These are phyloP conservation scores for Recurvirostra avosetta DNA, from an alignment of 2,113 vertebrate genomes.

Conservation along the genomic window DNA sequence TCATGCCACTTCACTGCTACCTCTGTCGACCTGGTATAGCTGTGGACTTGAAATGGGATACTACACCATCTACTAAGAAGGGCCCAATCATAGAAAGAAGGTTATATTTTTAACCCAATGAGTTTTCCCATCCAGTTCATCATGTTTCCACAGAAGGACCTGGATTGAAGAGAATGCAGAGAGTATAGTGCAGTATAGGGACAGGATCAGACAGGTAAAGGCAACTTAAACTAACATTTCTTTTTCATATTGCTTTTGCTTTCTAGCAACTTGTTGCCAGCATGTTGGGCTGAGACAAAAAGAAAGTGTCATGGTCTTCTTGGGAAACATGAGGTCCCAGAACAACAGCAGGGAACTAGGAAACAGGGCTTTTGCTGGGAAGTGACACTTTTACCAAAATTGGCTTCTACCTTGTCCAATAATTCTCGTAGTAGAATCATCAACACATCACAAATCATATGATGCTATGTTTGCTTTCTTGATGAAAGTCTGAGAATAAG, in stretches of 20 bases:
- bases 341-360: neutral
- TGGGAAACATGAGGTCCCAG: neutral
- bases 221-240: neutral
- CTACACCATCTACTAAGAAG: neutral
- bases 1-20: accelerated
- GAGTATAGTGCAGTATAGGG: neutral
- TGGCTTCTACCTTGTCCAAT: neutral
- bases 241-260: neutral
- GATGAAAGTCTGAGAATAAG: neutral
- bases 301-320: neutral
- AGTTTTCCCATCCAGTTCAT: neutral
- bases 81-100: accelerated
- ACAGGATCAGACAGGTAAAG: neutral
- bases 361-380: neutral
- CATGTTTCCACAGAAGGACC: neutral
- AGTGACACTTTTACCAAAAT: neutral
- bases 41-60: neutral
- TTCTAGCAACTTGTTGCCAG: neutral
- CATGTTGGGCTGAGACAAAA: neutral
- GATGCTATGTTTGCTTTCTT: neutral
- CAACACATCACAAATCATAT: neutral
- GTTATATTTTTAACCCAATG: neutral
- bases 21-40: neutral
- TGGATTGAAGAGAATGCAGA: neutral
- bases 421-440: neutral